These are phyloP conservation scores for Xestia sexstrigata DNA, from an alignment of 2,888 invertebrate species.

Conservation along the genomic window DNA sequence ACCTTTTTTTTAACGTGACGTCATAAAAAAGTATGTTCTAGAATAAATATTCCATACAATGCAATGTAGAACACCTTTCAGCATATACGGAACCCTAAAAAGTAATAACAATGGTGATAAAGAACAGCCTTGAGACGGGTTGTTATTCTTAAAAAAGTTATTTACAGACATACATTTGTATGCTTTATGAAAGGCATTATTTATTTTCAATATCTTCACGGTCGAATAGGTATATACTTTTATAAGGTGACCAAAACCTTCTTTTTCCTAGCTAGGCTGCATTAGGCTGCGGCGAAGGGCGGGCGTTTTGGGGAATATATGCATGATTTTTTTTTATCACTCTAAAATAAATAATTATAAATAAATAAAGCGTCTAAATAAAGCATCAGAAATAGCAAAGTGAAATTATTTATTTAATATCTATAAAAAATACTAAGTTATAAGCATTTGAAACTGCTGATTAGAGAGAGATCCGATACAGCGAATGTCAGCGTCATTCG, in stretches of 20 bases:
- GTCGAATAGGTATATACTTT: slow-evolving; percentile 2
- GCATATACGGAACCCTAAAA: slow-evolving; percentile 34
- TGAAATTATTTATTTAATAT: no score
- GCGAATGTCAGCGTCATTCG: no score
- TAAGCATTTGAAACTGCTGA: no score
- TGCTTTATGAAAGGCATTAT: slow-evolving; percentile 26
- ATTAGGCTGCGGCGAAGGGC: no score
- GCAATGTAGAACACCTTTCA: neutral
- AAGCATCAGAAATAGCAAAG: no score
- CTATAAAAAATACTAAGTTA: no score
- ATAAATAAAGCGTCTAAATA: no score
- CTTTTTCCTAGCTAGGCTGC: neutral
- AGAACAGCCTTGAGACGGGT: slow-evolving; percentile 31
- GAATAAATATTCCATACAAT: neutral
- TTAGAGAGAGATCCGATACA: no score
- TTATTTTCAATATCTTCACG: slow-evolving; percentile 46
- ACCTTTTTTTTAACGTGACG: neutral
- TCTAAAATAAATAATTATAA: no score
- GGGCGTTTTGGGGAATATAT: no score
- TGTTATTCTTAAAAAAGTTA: slow-evolving; percentile 42
- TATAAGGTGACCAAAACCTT: neutral
- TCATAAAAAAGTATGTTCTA: neutral
- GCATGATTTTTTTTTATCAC: no score
- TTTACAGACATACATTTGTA: slow-evolving; percentile 25
- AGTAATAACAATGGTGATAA: slow-evolving; percentile 46